phyloP scores from a whole-genome alignment of 2,797 vertebrate species.

The Nyctibius grandis region DNA sequence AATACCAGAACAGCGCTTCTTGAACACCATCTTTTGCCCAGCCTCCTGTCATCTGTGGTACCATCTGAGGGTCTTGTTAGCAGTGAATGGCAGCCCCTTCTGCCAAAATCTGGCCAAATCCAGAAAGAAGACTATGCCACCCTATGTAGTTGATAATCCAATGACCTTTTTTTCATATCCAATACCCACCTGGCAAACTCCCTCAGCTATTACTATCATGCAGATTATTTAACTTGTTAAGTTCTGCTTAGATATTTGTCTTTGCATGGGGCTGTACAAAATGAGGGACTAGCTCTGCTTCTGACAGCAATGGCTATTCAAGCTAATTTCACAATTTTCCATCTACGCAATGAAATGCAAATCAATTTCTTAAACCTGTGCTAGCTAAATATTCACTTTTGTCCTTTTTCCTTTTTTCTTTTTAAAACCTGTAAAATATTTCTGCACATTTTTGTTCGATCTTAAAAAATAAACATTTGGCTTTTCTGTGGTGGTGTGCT shows the following conservation, averaged over 20 bases:
- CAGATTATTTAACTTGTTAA: background rate
- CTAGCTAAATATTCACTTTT: background rate
- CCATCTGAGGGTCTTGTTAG: background rate
- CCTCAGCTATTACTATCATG: background rate
- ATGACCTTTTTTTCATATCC: background rate
- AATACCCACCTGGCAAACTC: background rate
- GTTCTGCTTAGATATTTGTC: background rate
- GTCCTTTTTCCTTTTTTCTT: background rate
- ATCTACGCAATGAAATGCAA: background rate
- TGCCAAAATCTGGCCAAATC: background rate
- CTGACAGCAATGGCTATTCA: background rate
- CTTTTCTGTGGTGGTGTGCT: background rate
- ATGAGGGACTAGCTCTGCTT: background rate
- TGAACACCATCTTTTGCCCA: background rate
- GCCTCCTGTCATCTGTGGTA: background rate
- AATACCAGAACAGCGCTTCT: background rate
- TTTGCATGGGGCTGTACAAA: background rate
- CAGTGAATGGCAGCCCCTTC: background rate
- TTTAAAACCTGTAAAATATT: background rate
- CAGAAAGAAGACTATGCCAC: background rate
- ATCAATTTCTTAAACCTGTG: background rate
- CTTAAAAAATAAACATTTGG: background rate
- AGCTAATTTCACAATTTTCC: background rate
- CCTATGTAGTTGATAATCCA: background rate
- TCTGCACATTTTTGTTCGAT: background rate